phyloP scores from a whole-genome alignment of 2,113 vertebrate genomes.

The Sclerurus mexicanus region DNA sequence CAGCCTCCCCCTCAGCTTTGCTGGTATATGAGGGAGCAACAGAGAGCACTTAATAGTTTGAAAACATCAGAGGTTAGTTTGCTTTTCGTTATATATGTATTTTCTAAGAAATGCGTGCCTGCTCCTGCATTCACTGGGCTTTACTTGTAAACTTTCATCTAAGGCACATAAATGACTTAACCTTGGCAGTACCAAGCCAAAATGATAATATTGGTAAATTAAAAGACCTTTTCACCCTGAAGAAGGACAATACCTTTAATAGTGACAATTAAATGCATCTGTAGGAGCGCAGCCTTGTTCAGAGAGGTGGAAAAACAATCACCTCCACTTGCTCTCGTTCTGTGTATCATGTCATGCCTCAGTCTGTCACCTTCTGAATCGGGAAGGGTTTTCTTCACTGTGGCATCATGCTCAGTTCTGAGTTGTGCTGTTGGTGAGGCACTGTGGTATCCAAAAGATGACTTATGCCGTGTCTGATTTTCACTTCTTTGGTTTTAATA shows the following conservation, averaged over 20 bases:
- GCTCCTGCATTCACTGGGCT: background rate
- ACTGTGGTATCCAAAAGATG: background rate
- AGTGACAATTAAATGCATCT: background rate
- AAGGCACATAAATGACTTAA: background rate
- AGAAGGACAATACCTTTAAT: background rate
- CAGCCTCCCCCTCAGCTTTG: background rate
- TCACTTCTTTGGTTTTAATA: background rate
- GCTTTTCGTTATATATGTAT: background rate
- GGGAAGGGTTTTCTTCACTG: background rate
- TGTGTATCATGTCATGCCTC: background rate
- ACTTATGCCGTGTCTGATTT: background rate
- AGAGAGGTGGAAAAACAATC: background rate
- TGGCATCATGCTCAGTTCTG: background rate
- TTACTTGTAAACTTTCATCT: background rate
- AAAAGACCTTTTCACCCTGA: background rate
- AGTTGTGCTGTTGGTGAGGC: background rate
- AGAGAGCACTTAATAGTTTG: background rate
- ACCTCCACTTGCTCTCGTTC: background rate
- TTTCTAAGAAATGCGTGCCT: background rate
- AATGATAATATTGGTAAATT: background rate
- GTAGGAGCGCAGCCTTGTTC: background rate
- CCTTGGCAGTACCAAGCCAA: background rate
- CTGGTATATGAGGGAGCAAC: background rate
- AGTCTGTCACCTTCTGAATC: background rate
- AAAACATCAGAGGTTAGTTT: background rate